Conservation (phyloP, 2,888 invertebrate genomes). For the Hydropsyche betteni region DNA sequence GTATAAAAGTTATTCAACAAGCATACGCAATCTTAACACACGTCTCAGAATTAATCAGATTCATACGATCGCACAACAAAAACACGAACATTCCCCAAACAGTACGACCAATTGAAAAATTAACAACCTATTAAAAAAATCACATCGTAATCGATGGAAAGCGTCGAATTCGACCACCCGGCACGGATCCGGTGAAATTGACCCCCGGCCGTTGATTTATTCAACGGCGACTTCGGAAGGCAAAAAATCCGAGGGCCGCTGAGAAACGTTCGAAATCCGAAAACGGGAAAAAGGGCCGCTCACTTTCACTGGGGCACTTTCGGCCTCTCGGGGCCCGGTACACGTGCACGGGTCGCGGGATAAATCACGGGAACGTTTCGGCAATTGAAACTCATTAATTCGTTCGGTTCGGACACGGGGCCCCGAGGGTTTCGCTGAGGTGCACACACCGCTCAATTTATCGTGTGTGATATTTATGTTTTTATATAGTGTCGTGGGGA, state of each 20-base stretch:
- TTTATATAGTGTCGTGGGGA: no score
- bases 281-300: background rate
- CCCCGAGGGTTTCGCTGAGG: slow-evolving; percentile 12
- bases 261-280: background rate
- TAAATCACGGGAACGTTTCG: slow-evolving; percentile 16
- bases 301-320: slow-evolving; percentile 9
- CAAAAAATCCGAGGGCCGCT: background rate
- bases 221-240: background rate
- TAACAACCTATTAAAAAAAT: background rate
- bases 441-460: no score
- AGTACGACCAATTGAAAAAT: background rate
- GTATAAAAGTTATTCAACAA: background rate
- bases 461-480: no score
- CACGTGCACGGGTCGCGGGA: background rate
- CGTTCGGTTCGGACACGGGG: slow-evolving; percentile 15
- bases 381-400: slow-evolving; percentile 31
- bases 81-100: background rate
- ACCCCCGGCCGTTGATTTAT: background rate
- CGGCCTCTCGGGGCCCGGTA: background rate
- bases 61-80: no score
- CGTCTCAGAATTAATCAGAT: background rate
- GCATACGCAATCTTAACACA: background rate
- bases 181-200: background rate
- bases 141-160: background rate
- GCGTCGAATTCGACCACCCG: slow-evolving; percentile 10